A percentile compares a stretch with the other conserved stretches of the same genome.
These are phyloP conservation scores for Tachina lurida DNA, from an alignment of 2,888 invertebrate genomes.

Conservation along the genomic window DNA sequence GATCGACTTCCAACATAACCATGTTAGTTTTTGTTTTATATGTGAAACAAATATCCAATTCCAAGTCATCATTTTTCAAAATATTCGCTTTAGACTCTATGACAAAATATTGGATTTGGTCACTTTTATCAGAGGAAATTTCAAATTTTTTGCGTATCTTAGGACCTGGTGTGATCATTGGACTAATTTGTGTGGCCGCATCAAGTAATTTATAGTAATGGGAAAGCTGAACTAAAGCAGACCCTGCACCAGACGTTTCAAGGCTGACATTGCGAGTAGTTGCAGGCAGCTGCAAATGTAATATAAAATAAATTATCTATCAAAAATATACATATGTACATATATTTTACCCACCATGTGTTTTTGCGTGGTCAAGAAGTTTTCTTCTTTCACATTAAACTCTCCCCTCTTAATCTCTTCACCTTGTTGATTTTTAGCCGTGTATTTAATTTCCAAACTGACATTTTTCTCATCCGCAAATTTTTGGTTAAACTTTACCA, in stretches of 20 bases:
- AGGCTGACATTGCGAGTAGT: constrained; percentile 6
- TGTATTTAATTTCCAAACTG: constrained; percentile 24
- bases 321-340: too few species aligned
- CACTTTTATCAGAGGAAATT: not conserved
- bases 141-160: not conserved
- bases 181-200: not conserved
- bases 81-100: constrained; percentile 23
- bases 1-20: constrained; percentile 89
- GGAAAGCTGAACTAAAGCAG: constrained; percentile 29
- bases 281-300: constrained; percentile 17
- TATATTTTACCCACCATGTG: not conserved
- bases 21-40: constrained; percentile 20
- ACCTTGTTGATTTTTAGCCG: constrained; percentile 12
- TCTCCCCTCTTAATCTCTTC: not conserved
- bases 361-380: constrained; percentile 4
- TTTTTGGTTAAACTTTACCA: constrained; percentile 86
- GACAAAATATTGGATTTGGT: constrained; percentile 1
- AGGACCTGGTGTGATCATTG: not conserved
- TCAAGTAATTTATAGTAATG: constrained; percentile 21
- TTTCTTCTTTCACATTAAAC: constrained; percentile 5
- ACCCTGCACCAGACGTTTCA: constrained; percentile 12
- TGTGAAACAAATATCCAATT: constrained; percentile 24
- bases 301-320: too few species aligned
- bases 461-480: constrained; percentile 79
- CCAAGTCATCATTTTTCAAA: constrained; percentile 18